Conservation (phyloP, 2,113 vertebrate species). For the Ondatra zibethicus region DNA sequence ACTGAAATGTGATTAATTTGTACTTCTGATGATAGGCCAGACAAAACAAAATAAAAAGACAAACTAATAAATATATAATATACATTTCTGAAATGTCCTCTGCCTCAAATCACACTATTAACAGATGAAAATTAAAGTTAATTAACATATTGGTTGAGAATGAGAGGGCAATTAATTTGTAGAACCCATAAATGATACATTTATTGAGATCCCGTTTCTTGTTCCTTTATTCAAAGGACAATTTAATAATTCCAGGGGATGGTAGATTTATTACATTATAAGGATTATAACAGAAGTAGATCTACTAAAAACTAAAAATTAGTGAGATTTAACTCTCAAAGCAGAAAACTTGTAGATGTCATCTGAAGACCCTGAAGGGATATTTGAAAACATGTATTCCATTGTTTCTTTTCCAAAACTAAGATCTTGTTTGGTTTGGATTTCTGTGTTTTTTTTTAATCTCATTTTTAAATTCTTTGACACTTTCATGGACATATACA, state of each 20-base stretch:
- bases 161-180: conserved; percentile 65
- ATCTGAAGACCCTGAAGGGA: neutral
- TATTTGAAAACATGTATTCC: neutral
- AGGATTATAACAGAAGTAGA: neutral
- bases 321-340: neutral
- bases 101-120: conserved; percentile 71
- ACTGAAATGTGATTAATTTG: conserved; percentile 77
- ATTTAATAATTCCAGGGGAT: neutral
- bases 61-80: conserved; percentile 55
- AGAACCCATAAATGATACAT: conserved; percentile 22
- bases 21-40: neutral
- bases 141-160: conserved; percentile 78
- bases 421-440: neutral
- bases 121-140: conserved; percentile 75
- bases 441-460: neutral
- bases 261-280: neutral
- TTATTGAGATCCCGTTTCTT: neutral
- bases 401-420: neutral
- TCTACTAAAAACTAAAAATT: neutral
- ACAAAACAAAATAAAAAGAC: conserved; percentile 48
- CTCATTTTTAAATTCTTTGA: neutral
- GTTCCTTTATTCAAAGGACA: neutral
- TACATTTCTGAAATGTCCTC: conserved; percentile 38
- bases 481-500: too few relatives aligned
- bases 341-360: neutral